phyloP scores from a whole-genome alignment of 2,888 invertebrate genomes.

The Augiades crinisus region DNA sequence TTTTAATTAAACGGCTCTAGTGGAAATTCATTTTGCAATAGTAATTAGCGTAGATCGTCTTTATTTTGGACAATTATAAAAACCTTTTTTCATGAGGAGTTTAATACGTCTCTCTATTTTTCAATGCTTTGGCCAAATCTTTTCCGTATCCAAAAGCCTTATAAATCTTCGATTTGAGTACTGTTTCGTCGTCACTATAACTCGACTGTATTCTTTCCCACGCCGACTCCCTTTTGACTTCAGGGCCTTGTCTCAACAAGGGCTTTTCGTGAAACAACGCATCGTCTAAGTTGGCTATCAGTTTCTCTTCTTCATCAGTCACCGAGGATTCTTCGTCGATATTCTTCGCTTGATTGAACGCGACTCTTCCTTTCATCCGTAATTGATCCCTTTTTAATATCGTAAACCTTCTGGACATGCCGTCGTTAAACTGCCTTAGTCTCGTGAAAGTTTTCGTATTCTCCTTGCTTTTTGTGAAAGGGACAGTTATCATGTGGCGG shows the following conservation, averaged over 20 bases:
- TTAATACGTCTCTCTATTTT: neutral
- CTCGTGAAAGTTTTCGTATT: too few relatives aligned
- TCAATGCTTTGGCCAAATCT: neutral
- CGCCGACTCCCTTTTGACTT: too few relatives aligned
- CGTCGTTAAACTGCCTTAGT: too few relatives aligned
- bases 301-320: neutral
- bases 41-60: too few relatives aligned
- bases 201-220: neutral
- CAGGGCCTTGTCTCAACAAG: neutral
- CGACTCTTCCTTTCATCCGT: too few relatives aligned
- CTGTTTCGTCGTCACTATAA: slow-evolving; percentile 12
- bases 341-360: neutral
- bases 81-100: too few relatives aligned
- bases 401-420: neutral
- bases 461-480: too few relatives aligned
- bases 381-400: neutral
- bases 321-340: neutral
- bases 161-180: slow-evolving; percentile 20
- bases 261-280: slow-evolving; percentile 10
- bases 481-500: too few relatives aligned
- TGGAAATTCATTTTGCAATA: too few relatives aligned
- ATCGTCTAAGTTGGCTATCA: slow-evolving; percentile 8
- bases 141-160: slow-evolving; percentile 7
- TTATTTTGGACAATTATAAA: too few relatives aligned
- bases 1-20: too few relatives aligned